These are phyloP conservation scores for Troides aeacus DNA, from an alignment of 2,888 invertebrate genomes.

Conservation along the genomic window DNA sequence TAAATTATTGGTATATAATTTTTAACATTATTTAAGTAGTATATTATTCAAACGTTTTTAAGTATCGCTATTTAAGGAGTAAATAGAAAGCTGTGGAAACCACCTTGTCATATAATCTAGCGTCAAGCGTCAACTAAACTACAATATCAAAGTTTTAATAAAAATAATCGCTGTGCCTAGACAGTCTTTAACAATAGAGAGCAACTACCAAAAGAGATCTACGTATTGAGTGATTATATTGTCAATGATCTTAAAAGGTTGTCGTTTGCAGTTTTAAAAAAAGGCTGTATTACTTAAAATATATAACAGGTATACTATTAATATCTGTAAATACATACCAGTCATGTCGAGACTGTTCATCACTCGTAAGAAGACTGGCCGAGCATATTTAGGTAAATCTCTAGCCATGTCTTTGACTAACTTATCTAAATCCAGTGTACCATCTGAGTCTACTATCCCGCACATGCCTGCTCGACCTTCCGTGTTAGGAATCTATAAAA, in stretches of 20 bases:
- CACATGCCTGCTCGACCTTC: constrained; percentile 98
- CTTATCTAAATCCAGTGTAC: constrained; percentile 82
- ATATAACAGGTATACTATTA: background rate
- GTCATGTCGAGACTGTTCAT: constrained; percentile 94
- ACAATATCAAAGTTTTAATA: too few relatives aligned
- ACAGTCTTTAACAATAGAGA: too few relatives aligned
- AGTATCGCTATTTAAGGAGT: background rate
- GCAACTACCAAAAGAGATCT: too few relatives aligned
- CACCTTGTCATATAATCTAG: too few relatives aligned
- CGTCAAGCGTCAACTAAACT: too few relatives aligned
- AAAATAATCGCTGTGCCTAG: too few relatives aligned
- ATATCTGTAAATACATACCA: constrained; percentile 76
- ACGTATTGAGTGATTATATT: too few relatives aligned
- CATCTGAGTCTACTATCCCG: constrained; percentile 90
- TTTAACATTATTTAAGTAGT: background rate
- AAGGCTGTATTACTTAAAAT: background rate
- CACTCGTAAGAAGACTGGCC: constrained; percentile 93
- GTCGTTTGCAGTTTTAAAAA: background rate
- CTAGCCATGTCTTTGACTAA: constrained; percentile 83
- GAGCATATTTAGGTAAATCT: constrained; percentile 92
- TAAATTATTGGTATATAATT: constrained; percentile 2
- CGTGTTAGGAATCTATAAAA: constrained; percentile 82
- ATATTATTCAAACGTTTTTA: background rate
- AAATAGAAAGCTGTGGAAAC: background rate
- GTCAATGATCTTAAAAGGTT: background rate